Evolutionary conservation across 2,113 vertebrate genomes (phyloP).

Genomic region (Pygoscelis adeliae): DNA sequence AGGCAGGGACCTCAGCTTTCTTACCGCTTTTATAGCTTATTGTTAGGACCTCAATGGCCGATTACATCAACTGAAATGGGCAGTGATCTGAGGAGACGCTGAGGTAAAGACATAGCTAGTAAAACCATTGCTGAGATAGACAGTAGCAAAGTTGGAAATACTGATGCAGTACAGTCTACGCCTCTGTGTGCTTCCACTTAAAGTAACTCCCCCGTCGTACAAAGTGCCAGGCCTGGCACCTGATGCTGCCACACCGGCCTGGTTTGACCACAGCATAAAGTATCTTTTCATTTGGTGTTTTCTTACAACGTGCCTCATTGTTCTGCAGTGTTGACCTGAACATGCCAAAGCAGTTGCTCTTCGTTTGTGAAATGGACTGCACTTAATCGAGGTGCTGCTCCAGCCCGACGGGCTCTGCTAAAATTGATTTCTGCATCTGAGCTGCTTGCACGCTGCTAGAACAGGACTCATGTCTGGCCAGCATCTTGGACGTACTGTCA

Average conservation of each 20-base stretch:
- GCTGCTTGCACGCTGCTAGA: not conserved
- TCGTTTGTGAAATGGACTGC: not conserved
- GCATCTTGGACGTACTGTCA: not conserved
- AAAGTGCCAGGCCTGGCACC: not conserved
- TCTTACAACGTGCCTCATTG: not conserved
- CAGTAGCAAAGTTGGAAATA: not conserved
- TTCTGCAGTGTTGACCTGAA: not conserved
- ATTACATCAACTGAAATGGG: not conserved
- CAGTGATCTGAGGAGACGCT: not conserved
- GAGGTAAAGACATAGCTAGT: not conserved
- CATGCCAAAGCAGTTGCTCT: not conserved
- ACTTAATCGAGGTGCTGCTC: not conserved
- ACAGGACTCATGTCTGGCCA: not conserved
- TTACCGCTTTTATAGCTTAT: not conserved
- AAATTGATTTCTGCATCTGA: not conserved
- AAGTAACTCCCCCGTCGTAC: fast-evolving
- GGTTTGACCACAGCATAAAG: not conserved
- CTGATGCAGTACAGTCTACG: not conserved
- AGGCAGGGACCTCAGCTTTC: not conserved
- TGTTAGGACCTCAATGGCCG: not conserved
- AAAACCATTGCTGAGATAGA: not conserved
- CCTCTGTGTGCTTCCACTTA: not conserved
- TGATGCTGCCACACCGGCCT: not conserved
- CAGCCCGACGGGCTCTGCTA: not conserved
- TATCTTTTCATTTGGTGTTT: not conserved